Evolutionary conservation across 1,140 invertebrate genomes (phyloP), one percentile per base, ranked within the genome.

Genomic region (Lepidurus arcticus): DNA sequence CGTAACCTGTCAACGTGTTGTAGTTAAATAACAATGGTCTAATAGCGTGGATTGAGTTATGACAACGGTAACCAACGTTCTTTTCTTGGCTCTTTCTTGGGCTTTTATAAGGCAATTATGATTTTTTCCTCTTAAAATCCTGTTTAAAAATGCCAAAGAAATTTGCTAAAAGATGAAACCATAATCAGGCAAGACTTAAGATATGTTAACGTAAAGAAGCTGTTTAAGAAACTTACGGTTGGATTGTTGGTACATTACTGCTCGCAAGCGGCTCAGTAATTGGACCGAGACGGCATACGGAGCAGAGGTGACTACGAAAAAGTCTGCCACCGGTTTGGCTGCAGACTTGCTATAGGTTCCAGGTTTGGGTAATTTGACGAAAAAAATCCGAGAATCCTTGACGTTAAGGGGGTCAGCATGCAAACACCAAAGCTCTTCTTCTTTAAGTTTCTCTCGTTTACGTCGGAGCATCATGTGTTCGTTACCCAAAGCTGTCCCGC

Each of bases 371-470:
- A 65, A 21, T 16, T 65, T 65, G 21, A 65, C 53, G 53, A 65
- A 65, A 65, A 65, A 65, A 65, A 65, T 65, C 53, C 53, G 16
- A 13, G 53, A 65, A 21, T 65, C 53, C 53, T 65, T 65, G 21
- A 65, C 53, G 21, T 65, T 65, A 16, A 65, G 53, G 16, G 53
- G 53, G 53, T 65, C 53, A 13, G 53, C 53, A 65, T 65, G 53
- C 21, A 65, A 21, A 65, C 53, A 65, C 53, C 53, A 65, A 65
- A 65, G 53, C 21, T 65, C 53, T 7, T 65, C 53, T 65, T 65
- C 53, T 65, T 16, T 65, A 0, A 65, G 1, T 65, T 65, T 65
- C 13, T 65, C 53, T 65, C 53, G 53, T 65, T 65, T 65, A 21
- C n/a, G 53, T 65, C 53, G 16, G 16, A 65, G 53, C 21, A 21